Evolutionary conservation across 1,140 invertebrate species (phyloP), one percentile per base, ranked within the genome.

Genomic region (Whitmania pigra): DNA sequence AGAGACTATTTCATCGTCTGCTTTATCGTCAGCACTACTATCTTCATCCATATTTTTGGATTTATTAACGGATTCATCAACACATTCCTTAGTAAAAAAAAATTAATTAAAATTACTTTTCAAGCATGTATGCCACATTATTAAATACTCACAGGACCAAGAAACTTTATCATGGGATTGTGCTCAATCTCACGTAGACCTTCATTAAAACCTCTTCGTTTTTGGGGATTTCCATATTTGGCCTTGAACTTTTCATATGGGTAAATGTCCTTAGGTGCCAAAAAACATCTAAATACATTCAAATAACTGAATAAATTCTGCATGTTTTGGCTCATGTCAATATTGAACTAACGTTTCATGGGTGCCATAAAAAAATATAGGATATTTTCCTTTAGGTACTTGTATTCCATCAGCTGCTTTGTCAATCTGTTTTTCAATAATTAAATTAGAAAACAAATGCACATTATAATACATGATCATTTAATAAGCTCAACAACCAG

Each of bases 321-420:
- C 22, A 5, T 84, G 6, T 86, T 69, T 31, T 25, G 29, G 18
- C 11, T 63, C 29, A n/a, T 63, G 57, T 31, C 22, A 63, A 63
- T 22, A 63, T 63, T 63, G 9, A n/a, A n/a, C 89, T 89, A 86
- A 93, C 88, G 88, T 92, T 87, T 97, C 93, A 76, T 90, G 88
- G 20, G 93, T 97, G 9, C 93, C 93, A 85, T 92, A 96, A 82
- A 97, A 97, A 80, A 89, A 89, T 73, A 97, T 91, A 81, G 88
- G 89, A 81, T 90, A 94, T 82, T 89, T 91, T 63, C 79, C 79
- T 78, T 90, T 91, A 55, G 87, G 88, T 74, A 79, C 78, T n/a
- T 78, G 78, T 9, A 71, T 75, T 36, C 86, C 85, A 69, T 87
- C 85, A 67, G 82, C 83, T 57, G 85, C 77, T 76, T 85, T 87